A percentile compares a stretch with the other conserved stretches of the same genome.
phyloP scores from a whole-genome alignment of 2,888 invertebrate species.

The Scaeva pyrastri region DNA sequence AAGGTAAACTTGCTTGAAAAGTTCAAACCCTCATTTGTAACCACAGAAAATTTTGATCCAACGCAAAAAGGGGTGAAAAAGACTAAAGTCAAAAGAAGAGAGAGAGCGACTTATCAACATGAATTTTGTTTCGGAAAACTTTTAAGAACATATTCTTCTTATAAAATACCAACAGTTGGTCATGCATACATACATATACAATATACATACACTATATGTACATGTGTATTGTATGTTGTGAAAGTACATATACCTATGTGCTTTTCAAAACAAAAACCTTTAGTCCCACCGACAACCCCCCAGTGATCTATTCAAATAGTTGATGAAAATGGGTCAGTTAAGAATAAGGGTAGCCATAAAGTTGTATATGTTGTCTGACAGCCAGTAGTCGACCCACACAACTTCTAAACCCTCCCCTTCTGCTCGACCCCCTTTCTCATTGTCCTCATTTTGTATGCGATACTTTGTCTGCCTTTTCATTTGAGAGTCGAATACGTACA shows the following conservation, averaged over 20 bases:
- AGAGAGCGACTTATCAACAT: conserved; percentile 62
- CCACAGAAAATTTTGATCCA: conserved; percentile 59
- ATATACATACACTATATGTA: too few relatives aligned
- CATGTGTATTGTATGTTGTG: too few relatives aligned
- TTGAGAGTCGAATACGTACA: conserved; percentile 31
- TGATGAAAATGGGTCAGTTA: conserved; percentile 63
- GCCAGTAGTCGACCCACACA: neutral
- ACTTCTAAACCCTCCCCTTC: too few relatives aligned
- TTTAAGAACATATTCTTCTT: conserved; percentile 42
- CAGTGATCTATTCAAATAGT: conserved; percentile 42
- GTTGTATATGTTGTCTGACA: conserved; percentile 23
- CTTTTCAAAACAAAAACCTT: conserved; percentile 1
- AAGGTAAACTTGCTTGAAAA: neutral
- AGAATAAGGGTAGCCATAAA: conserved; percentile 3
- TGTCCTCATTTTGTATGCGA: conserved; percentile 34
- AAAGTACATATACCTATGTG: too few relatives aligned
- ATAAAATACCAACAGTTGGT: conserved; percentile 64
- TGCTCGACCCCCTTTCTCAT: neutral
- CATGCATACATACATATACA: conserved; percentile 10
- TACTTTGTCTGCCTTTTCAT: conserved; percentile 35
- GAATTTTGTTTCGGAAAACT: conserved; percentile 60
- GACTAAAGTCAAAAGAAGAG: conserved; percentile 46
- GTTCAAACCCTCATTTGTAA: conserved; percentile 68
- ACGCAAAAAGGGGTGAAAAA: conserved; percentile 53
- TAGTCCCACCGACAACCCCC: neutral